phyloP scores from a whole-genome alignment of 2,888 invertebrate genomes.

The Campaea margaritaria region DNA sequence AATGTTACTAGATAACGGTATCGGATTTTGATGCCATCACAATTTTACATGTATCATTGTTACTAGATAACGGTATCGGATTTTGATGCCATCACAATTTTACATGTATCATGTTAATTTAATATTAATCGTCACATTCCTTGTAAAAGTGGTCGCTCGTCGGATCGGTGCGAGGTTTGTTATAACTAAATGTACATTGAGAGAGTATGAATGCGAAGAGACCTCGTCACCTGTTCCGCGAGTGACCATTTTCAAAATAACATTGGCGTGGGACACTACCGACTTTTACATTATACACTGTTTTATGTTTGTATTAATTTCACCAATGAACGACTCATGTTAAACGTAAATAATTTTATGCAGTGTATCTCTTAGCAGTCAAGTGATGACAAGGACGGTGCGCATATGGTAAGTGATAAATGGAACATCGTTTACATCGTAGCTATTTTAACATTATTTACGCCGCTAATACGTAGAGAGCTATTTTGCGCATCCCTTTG shows the following conservation, averaged over 20 bases:
- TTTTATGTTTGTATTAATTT: conserved; percentile 42
- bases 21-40: conserved; percentile 55
- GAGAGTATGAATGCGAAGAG: background rate
- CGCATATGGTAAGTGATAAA: conserved; percentile 38
- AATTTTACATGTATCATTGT: conserved; percentile 43
- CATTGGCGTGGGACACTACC: conserved; percentile 42
- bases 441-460: conserved; percentile 33
- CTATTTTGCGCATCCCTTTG: conserved; percentile 49
- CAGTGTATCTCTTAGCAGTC: conserved; percentile 46
- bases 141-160: conserved; percentile 62
- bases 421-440: conserved; percentile 26
- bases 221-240: conserved; percentile 19
- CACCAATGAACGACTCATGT: conserved; percentile 40
- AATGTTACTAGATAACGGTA: background rate
- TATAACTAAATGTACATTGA: background rate
- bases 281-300: conserved; percentile 38
- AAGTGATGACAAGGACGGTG: conserved; percentile 34
- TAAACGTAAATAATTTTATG: conserved; percentile 43
- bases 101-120: conserved; percentile 56
- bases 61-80: conserved; percentile 28
- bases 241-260: conserved; percentile 39
- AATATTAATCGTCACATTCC: conserved; percentile 47
- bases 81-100: conserved; percentile 55
- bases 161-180: conserved; percentile 35
- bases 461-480: conserved; percentile 39